phyloP scores from a whole-genome alignment of 1,140 invertebrate genomes.

The Dendroctonus valens region DNA sequence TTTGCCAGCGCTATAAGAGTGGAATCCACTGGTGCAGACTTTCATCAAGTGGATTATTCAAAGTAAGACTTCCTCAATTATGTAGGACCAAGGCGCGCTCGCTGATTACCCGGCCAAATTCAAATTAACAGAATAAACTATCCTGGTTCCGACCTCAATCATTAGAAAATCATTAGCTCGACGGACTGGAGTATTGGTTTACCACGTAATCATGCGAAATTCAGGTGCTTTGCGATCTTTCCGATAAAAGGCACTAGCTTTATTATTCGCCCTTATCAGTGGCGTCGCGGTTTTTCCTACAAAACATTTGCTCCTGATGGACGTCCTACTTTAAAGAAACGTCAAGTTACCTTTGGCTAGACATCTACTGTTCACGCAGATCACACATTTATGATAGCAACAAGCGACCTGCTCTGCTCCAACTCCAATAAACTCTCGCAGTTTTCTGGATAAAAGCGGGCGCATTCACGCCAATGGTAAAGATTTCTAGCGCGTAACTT shows the following conservation, averaged over 20 bases:
- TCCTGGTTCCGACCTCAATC: not conserved
- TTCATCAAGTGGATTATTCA: too few species aligned
- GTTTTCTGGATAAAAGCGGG: not conserved
- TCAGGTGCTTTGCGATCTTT: constrained; percentile 1
- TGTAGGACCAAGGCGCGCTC: too few species aligned
- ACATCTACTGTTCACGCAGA: too few species aligned
- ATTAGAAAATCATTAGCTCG: constrained; percentile 1
- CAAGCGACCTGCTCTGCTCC: not conserved
- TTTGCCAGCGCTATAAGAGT: too few species aligned
- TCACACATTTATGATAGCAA: too few species aligned
- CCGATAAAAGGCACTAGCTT: not conserved
- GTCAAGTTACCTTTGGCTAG: too few species aligned
- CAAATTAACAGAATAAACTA: not conserved
- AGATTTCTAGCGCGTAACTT: constrained; percentile 16
- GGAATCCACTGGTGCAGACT: too few species aligned
- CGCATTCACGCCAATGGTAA: constrained; percentile 5
- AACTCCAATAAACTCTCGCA: not conserved
- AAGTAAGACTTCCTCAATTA: too few species aligned
- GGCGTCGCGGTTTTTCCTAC: not conserved
- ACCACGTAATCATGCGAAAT: not conserved
- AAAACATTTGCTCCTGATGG: too few species aligned
- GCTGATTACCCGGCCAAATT: not conserved
- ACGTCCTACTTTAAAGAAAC: too few species aligned
- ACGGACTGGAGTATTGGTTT: not conserved
- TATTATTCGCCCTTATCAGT: not conserved